Evolutionary conservation across 2,888 invertebrate genomes (phyloP).

Genomic region (Acrobasis consociella): DNA sequence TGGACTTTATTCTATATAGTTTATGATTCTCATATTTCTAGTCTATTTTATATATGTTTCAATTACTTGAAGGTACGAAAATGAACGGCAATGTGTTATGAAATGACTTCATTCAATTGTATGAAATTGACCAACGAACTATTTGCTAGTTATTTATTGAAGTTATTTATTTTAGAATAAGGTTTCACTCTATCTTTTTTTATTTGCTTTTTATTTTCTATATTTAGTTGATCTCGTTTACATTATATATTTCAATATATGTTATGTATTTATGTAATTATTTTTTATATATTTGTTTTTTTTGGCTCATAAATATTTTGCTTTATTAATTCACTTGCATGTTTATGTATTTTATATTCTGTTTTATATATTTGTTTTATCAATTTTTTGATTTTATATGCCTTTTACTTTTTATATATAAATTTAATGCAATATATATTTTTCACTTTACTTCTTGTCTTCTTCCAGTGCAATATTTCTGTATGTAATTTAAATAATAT

Average conservation of each 20-base stretch:
- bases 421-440: too few relatives aligned
- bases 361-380: too few relatives aligned
- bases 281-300: neutral
- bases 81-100: neutral
- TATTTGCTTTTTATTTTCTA: neutral
- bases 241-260: neutral
- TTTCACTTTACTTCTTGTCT: too few relatives aligned
- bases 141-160: constrained; percentile 14
- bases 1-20: too few relatives aligned
- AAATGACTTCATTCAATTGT: neutral
- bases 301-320: too few relatives aligned
- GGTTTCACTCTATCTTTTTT: neutral
- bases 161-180: constrained; percentile 6
- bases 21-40: neutral
- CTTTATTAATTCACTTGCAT: too few relatives aligned
- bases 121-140: neutral
- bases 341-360: too few relatives aligned
- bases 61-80: neutral
- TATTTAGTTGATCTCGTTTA: neutral
- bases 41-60: neutral
- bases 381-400: too few relatives aligned
- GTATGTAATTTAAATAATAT: too few relatives aligned
- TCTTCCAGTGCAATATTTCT: too few relatives aligned
- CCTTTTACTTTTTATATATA: too few relatives aligned
- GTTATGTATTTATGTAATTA: neutral